Evolutionary conservation across 1,140 invertebrate genomes (phyloP).

Genomic region (Philotrypesis tridentata): DNA sequence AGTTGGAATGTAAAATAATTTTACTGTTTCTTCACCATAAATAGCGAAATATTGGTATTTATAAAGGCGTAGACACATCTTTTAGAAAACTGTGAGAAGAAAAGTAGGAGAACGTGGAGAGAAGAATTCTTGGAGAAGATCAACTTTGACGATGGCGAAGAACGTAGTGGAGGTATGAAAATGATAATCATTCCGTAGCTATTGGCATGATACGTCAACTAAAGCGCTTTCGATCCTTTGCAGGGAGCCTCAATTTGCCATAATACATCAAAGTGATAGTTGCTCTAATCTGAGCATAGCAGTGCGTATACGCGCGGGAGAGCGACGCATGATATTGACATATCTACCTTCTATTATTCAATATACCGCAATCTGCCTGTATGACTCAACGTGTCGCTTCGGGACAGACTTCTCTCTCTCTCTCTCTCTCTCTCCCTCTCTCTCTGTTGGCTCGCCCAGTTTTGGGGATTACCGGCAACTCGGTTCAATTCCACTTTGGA

Average conservation of each 20-base stretch:
- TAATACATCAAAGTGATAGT: slow-evolving; percentile 38
- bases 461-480: background rate
- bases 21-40: too few relatives aligned
- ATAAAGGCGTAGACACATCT: too few relatives aligned
- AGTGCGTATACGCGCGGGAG: background rate
- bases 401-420: slow-evolving; percentile 12
- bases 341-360: slow-evolving; percentile 40
- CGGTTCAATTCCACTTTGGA: background rate
- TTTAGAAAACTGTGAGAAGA: too few relatives aligned
- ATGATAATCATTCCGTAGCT: too few relatives aligned
- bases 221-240: background rate
- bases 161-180: too few relatives aligned
- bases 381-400: slow-evolving; percentile 1
- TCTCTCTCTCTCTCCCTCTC: too few relatives aligned
- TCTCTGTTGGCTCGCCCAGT: background rate
- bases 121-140: too few relatives aligned
- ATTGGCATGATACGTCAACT: background rate
- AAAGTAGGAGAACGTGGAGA: too few relatives aligned
- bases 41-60: too few relatives aligned
- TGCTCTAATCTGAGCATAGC: slow-evolving; percentile 8
- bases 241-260: slow-evolving; percentile 6
- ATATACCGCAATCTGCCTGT: slow-evolving; percentile 26
- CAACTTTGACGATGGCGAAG: too few relatives aligned
- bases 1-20: too few relatives aligned
- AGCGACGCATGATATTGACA: slow-evolving; percentile 29